Evolutionary conservation across 2,113 vertebrate species (phyloP).

Genomic region (Lipophrys pholis): DNA sequence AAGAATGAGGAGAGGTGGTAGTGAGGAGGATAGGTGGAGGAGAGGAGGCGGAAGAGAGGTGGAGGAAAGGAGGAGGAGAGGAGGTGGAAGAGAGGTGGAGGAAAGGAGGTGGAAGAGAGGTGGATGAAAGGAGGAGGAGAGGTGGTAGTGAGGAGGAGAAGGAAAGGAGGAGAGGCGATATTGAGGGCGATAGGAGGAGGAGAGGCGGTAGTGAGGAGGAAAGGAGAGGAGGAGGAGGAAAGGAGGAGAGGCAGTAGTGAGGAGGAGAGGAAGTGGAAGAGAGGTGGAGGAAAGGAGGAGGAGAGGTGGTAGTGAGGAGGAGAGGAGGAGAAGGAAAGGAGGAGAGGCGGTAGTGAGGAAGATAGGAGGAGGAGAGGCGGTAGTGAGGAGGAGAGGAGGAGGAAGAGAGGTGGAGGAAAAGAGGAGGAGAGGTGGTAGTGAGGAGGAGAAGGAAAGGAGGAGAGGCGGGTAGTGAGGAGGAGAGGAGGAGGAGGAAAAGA

Average conservation of each 20-base stretch:
- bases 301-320: neutral
- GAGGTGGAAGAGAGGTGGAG: neutral
- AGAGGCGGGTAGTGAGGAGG: neutral
- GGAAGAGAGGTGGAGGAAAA: too few species aligned
- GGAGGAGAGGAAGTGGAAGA: neutral
- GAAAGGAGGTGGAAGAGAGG: neutral
- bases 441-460: neutral
- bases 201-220: neutral
- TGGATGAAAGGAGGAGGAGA: neutral
- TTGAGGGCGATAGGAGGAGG: too few species aligned
- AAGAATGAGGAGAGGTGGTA: neutral
- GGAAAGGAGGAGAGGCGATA: constrained; percentile 1
- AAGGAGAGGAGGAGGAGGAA: too few species aligned
- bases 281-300: constrained; percentile 2
- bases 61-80: neutral
- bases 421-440: neutral
- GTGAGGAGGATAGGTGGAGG: neutral
- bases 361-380: neutral
- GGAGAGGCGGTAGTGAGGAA: too few species aligned
- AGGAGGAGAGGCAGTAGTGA: too few species aligned
- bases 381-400: neutral
- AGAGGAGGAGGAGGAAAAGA: constrained; percentile 5
- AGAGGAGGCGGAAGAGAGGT: neutral
- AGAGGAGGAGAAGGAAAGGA: too few species aligned
- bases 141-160: neutral